Base-by-base conservation (phyloP, 92 coral and sea anemone species). In the Zoanthus solanderi region DNA sequence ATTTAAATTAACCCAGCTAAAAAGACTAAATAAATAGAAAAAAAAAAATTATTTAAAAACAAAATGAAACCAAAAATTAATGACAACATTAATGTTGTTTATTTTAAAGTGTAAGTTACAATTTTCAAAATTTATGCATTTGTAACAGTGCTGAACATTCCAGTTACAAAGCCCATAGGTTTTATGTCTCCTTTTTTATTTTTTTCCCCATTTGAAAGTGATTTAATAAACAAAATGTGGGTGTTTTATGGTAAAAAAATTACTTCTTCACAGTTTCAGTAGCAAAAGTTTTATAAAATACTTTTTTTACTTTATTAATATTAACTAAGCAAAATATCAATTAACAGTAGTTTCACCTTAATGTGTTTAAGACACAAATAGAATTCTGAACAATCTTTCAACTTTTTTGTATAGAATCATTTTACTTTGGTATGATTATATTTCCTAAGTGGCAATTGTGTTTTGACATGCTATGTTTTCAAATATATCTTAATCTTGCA, bases 301-400 rank as follows among this genome's bases (percentile, higher is more conserved):
- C 18, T 58, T 4, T 58, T 58, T 58, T 58, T 58, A 11, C 18
- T 58, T 58, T 58, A 12, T 17, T 58, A 11, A 11, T 58, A 58
- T 58, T 58, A 58, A 12, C 66, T 4, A 17, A 58, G 66, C 32
- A 65, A 65, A 15, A 65, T 65, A 65, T 11, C 71, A 65, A 65
- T 28, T 65, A 65, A 65, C 71, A 65, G 71, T 65, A 65, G 71
- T 65, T 65, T 65, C 71, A 65, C 1, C 71, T 65, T 65, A n/a
- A n/a, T 17, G 71, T 2, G 71, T 65, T 65, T 65, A 65, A 65
- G 31, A 65, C 29, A n/a, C 71, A 65, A 65, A 11, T 11, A 6
- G 15, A 65, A 15, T 65, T n/a, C 30, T 15, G n/a, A 65, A 65
- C 71, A 65, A 65, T 65, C 71, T 65, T 65, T 65, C 71, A 65